Percentiles rank a stretch among this genome's conserved stretches.
These are phyloP conservation scores for Indicator indicator DNA, from an alignment of 2,113 vertebrate genomes.

Conservation along the genomic window DNA sequence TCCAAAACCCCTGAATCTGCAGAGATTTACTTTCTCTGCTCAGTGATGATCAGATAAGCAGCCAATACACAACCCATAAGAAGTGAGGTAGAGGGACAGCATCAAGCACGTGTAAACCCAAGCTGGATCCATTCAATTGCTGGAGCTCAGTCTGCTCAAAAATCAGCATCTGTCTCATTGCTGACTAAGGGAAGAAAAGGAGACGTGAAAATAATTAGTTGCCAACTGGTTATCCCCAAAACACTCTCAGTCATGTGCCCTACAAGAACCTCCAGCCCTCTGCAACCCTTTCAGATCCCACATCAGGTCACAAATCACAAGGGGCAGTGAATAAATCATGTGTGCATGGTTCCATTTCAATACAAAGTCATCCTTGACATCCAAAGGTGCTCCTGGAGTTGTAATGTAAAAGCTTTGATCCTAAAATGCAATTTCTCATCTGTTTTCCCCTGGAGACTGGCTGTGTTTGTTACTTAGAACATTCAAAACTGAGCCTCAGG, in stretches of 20 bases:
- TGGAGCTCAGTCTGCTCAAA: background rate
- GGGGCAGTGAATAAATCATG: background rate
- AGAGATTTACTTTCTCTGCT: background rate
- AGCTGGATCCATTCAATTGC: background rate
- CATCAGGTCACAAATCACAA: background rate
- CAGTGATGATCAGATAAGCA: background rate
- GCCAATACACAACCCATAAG: background rate
- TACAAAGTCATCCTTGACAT: background rate
- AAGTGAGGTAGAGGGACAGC: fast-evolving
- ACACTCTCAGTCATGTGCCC: background rate
- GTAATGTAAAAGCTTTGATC: background rate
- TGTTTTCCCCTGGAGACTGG: background rate
- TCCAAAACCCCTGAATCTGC: background rate
- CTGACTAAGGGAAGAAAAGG: background rate
- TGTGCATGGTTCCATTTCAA: background rate
- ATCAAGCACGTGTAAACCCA: background rate
- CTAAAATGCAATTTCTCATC: background rate
- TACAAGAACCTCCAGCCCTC: background rate
- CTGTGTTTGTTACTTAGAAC: background rate
- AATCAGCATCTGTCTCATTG: background rate
- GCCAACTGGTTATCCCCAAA: background rate
- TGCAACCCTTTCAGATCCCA: background rate
- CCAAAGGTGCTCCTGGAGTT: background rate
- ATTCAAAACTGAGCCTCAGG: background rate
- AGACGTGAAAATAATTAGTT: background rate